Conservation (phyloP, 2,888 invertebrate species). For the Macaria liturata region DNA sequence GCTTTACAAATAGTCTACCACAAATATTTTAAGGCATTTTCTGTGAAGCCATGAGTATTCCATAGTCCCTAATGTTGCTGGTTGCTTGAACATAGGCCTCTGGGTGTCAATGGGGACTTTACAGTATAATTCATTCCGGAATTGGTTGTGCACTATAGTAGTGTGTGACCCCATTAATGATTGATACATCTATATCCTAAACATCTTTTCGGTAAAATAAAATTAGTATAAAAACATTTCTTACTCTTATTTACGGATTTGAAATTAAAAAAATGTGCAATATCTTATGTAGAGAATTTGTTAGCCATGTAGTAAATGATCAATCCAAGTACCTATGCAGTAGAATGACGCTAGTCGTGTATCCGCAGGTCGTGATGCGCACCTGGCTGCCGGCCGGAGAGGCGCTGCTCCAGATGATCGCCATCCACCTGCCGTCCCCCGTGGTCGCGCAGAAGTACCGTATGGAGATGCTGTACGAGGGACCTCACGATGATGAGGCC, state of each 20-base stretch:
- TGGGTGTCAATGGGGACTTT: constrained; percentile 81
- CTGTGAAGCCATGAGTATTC: no score
- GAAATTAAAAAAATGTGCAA: no score
- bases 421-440: constrained; percentile 99
- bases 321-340: no score
- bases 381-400: constrained; percentile 99
- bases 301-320: no score
- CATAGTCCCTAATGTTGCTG: constrained; percentile 79
- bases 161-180: constrained; percentile 67
- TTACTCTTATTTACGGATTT: no score
- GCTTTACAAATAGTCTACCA: no score
- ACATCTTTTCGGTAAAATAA: no score
- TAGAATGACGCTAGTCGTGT: neutral
- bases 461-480: constrained; percentile 99
- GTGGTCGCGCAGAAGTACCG: constrained; percentile 99
- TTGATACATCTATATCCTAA: constrained; percentile 50
- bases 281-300: no score
- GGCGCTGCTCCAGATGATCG: constrained; percentile 99
- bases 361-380: constrained; percentile 94
- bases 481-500: constrained; percentile 97
- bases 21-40: no score
- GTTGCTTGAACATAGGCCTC: constrained; percentile 63
- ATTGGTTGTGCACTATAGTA: constrained; percentile 64
- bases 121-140: constrained; percentile 68
- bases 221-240: no score